phyloP scores from a whole-genome alignment of 1,140 invertebrate genomes.

The Eufriesea mexicana region DNA sequence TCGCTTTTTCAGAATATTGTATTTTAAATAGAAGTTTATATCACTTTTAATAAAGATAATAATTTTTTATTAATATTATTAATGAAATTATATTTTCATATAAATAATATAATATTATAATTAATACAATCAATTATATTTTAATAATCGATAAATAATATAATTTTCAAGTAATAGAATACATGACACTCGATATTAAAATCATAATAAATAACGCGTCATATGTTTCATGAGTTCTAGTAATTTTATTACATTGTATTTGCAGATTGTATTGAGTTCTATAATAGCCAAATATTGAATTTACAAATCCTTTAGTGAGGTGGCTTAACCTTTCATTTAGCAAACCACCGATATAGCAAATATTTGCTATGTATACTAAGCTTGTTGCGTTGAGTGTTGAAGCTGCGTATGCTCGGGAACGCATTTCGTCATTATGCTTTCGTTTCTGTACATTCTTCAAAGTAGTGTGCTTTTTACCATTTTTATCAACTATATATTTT shows the following conservation, averaged over 20 bases:
- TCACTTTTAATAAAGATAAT: neutral
- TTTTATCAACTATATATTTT: neutral
- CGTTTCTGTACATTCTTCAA: neutral
- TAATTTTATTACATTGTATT: neutral
- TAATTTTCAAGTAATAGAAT: no score
- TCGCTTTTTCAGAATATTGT: no score
- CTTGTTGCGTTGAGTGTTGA: no score
- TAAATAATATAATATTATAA: no score
- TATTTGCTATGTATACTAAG: neutral
- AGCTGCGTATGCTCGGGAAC: neutral
- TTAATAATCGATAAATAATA: no score
- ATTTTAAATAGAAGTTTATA: no score
- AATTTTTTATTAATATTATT: no score
- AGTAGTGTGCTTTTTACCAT: no score
- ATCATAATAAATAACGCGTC: neutral
- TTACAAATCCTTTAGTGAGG: neutral
- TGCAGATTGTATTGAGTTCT: neutral
- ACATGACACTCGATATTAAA: neutral
- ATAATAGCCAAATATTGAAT: conserved; percentile 25
- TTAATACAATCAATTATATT: no score
- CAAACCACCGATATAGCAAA: conserved; percentile 3
- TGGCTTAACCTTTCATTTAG: neutral
- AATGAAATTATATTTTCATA: no score
- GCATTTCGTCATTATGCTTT: neutral
- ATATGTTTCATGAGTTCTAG: neutral